These are phyloP conservation scores for Dicyrtomina minuta DNA, from an alignment of 2,888 invertebrate genomes.

Conservation along the genomic window DNA sequence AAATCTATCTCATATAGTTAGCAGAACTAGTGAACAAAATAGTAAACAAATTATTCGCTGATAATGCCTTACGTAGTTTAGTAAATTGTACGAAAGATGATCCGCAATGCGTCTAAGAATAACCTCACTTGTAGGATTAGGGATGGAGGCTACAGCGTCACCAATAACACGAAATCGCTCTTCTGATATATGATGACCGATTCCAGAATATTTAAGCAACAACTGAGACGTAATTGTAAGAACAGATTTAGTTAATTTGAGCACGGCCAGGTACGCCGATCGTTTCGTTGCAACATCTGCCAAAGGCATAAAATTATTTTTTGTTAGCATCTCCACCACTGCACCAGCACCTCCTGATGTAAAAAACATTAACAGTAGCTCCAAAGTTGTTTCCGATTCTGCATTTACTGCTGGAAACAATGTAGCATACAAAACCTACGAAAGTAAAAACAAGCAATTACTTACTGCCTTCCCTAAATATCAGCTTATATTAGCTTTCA, in stretches of 20 bases:
- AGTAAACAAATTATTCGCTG: no score
- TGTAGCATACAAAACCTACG: constrained; percentile 79
- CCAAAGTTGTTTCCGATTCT: constrained; percentile 63
- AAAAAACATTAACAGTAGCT: constrained; percentile 50
- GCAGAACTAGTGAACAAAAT: neutral
- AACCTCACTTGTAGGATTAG: constrained; percentile 79
- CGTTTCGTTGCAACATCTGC: constrained; percentile 76
- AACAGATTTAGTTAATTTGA: constrained; percentile 84
- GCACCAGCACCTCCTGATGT: constrained; percentile 67
- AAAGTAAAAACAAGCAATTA: constrained; percentile 36
- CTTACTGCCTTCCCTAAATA: no score
- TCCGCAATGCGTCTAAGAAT: constrained; percentile 80
- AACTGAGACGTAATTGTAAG: constrained; percentile 83
- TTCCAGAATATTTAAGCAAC: constrained; percentile 62
- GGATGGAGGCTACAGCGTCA: constrained; percentile 61
- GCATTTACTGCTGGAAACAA: constrained; percentile 88
- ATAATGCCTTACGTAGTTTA: constrained; percentile 71
- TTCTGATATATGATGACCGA: constrained; percentile 35
- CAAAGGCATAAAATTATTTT: constrained; percentile 77
- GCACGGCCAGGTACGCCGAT: constrained; percentile 81
- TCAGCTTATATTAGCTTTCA: no score
- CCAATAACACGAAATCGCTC: constrained; percentile 45
- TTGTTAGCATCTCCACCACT: constrained; percentile 77
- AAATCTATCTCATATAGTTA: neutral
- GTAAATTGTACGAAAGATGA: constrained; percentile 77